These are phyloP conservation scores for Elachura formosa DNA, from an alignment of 2,113 vertebrate species.

Conservation along the genomic window DNA sequence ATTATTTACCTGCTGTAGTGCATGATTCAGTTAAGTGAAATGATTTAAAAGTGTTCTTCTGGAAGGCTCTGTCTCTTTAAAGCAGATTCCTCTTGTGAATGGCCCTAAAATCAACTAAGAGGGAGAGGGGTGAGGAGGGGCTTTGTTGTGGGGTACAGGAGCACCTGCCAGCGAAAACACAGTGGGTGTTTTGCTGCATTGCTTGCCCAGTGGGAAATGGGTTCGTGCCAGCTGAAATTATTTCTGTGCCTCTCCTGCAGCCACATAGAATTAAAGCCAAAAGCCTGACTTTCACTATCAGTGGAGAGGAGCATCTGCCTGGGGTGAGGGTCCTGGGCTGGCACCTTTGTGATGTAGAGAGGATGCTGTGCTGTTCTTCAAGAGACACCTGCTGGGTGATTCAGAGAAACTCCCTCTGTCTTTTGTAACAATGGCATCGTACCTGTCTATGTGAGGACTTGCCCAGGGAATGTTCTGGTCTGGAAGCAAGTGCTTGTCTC, in stretches of 20 bases:
- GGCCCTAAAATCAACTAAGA: not conserved
- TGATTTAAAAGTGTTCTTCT: not conserved
- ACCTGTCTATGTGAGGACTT: conserved; percentile 72
- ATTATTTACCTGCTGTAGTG: not conserved
- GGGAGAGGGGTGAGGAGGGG: not conserved
- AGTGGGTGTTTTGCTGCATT: not conserved
- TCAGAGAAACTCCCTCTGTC: conserved; percentile 71
- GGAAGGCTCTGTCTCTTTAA: not conserved
- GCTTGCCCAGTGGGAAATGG: not conserved
- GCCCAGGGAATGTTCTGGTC: not conserved
- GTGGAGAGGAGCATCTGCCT: conserved; percentile 82
- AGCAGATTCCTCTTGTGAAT: not conserved
- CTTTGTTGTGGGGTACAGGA: not conserved
- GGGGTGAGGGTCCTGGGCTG: conserved; percentile 74
- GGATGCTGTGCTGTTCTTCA: conserved; percentile 78
- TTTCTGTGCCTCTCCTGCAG: conserved; percentile 25
- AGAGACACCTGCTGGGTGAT: conserved; percentile 70
- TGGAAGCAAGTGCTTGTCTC: not conserved
- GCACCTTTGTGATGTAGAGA: conserved; percentile 57
- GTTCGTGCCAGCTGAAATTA: not conserved
- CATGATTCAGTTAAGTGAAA: not conserved
- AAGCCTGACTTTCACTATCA: conserved; percentile 74
- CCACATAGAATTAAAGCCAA: not conserved
- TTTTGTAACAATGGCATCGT: conserved; percentile 78
- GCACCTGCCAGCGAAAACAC: not conserved